Conservation (phyloP, 2,113 vertebrate species). For the Thymallus thymallus region DNA sequence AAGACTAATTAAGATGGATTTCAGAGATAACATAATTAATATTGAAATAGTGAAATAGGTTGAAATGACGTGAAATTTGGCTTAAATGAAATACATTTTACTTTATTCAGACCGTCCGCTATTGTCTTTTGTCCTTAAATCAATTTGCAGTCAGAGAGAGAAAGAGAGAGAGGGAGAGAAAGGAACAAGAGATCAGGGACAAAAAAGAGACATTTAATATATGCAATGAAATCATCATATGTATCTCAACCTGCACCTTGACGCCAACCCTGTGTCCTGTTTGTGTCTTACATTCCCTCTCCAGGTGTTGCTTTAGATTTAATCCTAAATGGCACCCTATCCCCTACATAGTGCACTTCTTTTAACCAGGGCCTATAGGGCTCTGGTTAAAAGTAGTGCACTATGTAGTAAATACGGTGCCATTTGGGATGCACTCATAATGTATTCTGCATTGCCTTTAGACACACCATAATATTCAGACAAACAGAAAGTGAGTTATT, state of each 20-base stretch:
- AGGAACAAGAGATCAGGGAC: constrained; percentile 31
- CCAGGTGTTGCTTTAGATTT: not conserved
- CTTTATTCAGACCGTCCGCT: constrained; percentile 19
- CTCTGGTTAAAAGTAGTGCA: no score
- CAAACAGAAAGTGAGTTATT: constrained; percentile 54
- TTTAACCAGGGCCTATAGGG: no score
- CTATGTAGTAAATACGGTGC: no score
- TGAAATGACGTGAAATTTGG: constrained; percentile 46
- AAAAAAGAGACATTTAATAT: constrained; percentile 16
- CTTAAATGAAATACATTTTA: constrained; percentile 42
- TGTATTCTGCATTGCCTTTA: not conserved
- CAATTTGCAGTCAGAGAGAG: constrained; percentile 38
- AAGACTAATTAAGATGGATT: constrained; percentile 71
- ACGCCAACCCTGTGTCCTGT: not conserved
- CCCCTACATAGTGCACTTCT: no score
- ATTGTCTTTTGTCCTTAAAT: constrained; percentile 47
- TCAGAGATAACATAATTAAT: constrained; percentile 70
- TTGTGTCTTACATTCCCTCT: not conserved
- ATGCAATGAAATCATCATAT: not conserved
- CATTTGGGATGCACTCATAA: not conserved
- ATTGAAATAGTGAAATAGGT: constrained; percentile 53
- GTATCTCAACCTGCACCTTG: not conserved
- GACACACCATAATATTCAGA: not conserved
- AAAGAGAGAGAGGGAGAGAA: constrained; percentile 31
- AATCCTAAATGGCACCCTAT: no score